A percentile compares a stretch with the other conserved stretches of the same genome.
phyloP scores from a whole-genome alignment of 2,888 invertebrate species.

The Boloria euphrosyne region DNA sequence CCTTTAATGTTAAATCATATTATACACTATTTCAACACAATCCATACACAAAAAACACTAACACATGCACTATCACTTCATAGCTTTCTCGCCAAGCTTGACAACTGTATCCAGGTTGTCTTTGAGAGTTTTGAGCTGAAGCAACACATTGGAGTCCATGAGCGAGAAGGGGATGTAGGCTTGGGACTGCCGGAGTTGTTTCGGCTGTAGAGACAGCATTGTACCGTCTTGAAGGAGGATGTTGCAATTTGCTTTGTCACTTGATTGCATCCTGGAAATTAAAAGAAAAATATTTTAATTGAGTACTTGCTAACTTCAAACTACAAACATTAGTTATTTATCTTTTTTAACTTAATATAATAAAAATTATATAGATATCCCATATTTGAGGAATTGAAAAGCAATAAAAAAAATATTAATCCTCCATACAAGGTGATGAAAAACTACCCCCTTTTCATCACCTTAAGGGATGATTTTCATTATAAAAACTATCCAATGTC shows the following conservation, averaged over 20 bases:
- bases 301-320: no score
- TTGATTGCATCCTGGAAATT: slow-evolving; percentile 65
- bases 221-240: slow-evolving; percentile 85
- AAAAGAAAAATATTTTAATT: background rate
- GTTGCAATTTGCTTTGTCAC: slow-evolving; percentile 84
- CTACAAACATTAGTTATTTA: no score
- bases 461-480: no score
- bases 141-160: slow-evolving; percentile 66
- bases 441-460: no score
- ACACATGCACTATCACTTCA: slow-evolving; percentile 40
- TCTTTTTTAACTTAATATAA: no score
- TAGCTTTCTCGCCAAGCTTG: slow-evolving; percentile 59
- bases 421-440: no score
- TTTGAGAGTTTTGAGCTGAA: slow-evolving; percentile 76
- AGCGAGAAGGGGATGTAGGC: slow-evolving; percentile 72
- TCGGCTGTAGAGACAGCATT: slow-evolving; percentile 84
- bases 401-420: no score
- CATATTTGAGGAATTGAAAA: no score
- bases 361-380: no score
- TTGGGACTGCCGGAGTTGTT: slow-evolving; percentile 68
- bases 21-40: background rate
- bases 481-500: no score
- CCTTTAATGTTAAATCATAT: no score
- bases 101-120: slow-evolving; percentile 76
- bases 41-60: background rate